Base-by-base conservation (phyloP, 2,113 vertebrate species). In the Pelvicachromis taeniatus region DNA sequence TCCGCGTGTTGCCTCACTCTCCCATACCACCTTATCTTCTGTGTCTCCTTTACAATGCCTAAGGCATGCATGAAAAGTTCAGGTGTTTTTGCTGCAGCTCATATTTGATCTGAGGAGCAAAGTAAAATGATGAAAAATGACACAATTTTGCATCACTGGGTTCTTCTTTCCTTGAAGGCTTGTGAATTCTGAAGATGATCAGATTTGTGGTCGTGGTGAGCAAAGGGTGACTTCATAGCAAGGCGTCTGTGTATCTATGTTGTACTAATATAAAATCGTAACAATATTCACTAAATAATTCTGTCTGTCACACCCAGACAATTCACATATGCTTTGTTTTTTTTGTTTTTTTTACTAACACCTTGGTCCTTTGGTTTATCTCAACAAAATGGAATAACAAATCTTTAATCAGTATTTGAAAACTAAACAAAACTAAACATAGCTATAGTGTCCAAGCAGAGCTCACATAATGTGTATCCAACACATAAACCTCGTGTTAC, bases 401-500 rank as follows among this genome's bases (percentile, higher is more conserved):
- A 48, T 8, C 16, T 2, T 35, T 7, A 10, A 11, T n/a, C 9
- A 13, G 40, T 16, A 19, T 21, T 21, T 9, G 40, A 38, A 59
- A 53, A 61, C 13, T 23, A 6, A 3, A 31, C 29, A 38, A 59
- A 53, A 61, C 13, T 23, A 6, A 3, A 31, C 29, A 78, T 11
- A 81, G 54, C 14, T 14, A 12, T 19, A 5, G 12, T 35, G 31
- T 61, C 21, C 19, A 7, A 8, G 40, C 52, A 52, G 14, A 7
- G 4, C 23, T 70, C 80, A 52, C 1, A 19, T 73, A 52, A 81
- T 78, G 86, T 84, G 59, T 83, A 50, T 42, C 82, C 75, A 81
- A 79, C 79, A 80, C 50, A 80, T 65, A 70, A 91, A 85, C 58
- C 59, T 73, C 7, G 54, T 85, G 87, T 88, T 87, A 88, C 92